phyloP scores from a whole-genome alignment of 2,888 invertebrate species.

The Myathropa florea region DNA sequence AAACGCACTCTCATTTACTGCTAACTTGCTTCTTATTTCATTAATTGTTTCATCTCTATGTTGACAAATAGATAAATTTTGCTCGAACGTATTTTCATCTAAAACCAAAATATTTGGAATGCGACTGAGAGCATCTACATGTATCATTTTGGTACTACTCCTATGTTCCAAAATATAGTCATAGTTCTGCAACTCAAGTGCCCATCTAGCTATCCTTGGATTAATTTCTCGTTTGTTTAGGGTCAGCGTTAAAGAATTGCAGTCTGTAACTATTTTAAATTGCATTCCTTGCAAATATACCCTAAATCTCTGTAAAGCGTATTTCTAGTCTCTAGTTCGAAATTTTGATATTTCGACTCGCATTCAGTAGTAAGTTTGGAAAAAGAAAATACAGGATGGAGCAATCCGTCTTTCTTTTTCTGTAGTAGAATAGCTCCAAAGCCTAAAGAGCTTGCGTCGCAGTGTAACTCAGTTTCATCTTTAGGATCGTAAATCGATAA shows the following conservation, averaged over 20 bases:
- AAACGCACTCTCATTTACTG: constrained; percentile 19
- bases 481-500: too few species aligned
- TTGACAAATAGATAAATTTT: constrained; percentile 36
- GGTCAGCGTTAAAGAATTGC: constrained; percentile 34
- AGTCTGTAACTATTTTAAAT: constrained; percentile 50
- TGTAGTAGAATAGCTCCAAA: constrained; percentile 23
- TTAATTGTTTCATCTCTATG: constrained; percentile 20
- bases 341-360: constrained; percentile 73
- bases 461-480: constrained; percentile 11
- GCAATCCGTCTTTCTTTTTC: constrained; percentile 8
- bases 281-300: constrained; percentile 69
- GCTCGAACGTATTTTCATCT: constrained; percentile 56
- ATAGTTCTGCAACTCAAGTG: constrained; percentile 56
- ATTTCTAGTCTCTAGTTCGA: constrained; percentile 74
- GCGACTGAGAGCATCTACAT: too few species aligned
- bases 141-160: too few species aligned
- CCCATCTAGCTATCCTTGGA: constrained; percentile 72
- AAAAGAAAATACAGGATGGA: constrained; percentile 37
- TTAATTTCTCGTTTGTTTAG: constrained; percentile 68
- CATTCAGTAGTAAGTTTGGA: constrained; percentile 23
- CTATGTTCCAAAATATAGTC: neutral
- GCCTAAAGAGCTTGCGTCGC: constrained; percentile 22
- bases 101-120: too few species aligned
- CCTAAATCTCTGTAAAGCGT: constrained; percentile 72
- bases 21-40: constrained; percentile 5